Evolutionary conservation across 2,113 vertebrate species (phyloP).

Genomic region (Antechinus stuartii): DNA sequence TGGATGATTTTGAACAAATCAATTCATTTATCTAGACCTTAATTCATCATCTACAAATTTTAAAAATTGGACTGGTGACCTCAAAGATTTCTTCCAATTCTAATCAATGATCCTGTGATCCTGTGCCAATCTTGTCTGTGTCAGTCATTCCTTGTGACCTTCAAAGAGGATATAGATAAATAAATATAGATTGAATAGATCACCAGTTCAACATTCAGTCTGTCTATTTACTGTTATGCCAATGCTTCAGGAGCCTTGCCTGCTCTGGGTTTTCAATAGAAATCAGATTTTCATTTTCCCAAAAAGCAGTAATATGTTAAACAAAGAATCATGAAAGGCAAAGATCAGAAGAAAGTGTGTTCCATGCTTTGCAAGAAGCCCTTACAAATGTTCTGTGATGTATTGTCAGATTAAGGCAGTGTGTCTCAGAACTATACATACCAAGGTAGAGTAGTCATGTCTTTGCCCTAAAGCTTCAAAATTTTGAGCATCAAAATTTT

Average conservation of each 20-base stretch:
- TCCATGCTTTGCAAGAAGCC: no score
- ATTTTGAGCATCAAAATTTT: neutral
- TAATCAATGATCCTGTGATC: neutral
- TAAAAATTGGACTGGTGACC: neutral
- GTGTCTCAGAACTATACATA: neutral
- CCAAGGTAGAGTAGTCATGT: neutral
- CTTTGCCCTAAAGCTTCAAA: neutral
- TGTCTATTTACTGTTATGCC: neutral
- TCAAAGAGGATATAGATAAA: neutral
- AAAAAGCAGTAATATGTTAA: neutral
- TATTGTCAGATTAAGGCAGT: neutral
- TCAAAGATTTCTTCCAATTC: neutral
- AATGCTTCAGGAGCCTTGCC: neutral
- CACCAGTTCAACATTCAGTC: neutral
- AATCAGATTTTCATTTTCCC: neutral
- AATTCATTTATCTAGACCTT: neutral
- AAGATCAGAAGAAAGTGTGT: no score
- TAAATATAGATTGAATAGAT: neutral
- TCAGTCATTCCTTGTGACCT: neutral
- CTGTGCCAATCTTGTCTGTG: neutral
- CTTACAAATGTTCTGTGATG: no score
- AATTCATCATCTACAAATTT: neutral
- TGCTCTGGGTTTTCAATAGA: neutral
- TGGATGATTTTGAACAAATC: neutral
- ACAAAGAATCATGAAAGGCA: no score